phyloP scores from a whole-genome alignment of 2,797 vertebrate genomes.

The Anomalospiza imberbis region DNA sequence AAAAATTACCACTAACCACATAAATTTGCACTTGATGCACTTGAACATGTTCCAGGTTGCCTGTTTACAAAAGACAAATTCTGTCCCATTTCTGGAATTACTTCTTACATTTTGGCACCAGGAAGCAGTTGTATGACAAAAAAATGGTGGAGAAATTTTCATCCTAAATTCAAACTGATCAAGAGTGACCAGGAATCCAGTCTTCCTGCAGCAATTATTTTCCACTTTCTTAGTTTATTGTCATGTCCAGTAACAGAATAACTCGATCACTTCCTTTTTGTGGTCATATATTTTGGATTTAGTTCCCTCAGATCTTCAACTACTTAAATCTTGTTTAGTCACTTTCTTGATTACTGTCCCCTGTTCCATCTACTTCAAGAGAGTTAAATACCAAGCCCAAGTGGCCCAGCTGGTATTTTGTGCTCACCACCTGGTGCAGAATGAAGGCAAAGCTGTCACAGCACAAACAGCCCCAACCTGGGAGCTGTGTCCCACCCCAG shows the following conservation, averaged over 20 bases:
- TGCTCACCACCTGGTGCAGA: background rate
- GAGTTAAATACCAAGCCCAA: background rate
- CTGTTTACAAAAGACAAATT: background rate
- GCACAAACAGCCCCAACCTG: background rate
- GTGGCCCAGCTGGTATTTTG: constrained; percentile 18
- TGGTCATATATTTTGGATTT: background rate
- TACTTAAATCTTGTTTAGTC: background rate
- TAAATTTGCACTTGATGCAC: background rate
- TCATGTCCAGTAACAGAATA: background rate
- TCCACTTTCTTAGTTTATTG: background rate
- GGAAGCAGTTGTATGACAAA: background rate
- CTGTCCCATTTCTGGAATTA: background rate
- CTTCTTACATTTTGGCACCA: background rate
- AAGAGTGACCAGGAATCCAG: background rate
- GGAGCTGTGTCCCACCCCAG: background rate
- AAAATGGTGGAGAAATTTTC: background rate
- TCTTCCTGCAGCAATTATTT: background rate
- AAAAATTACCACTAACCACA: background rate
- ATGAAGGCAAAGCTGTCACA: background rate
- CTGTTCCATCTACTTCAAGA: background rate
- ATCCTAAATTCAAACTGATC: background rate
- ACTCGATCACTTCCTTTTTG: background rate
- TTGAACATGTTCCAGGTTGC: background rate
- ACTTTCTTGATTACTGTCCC: background rate
- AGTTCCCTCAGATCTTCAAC: background rate